These are phyloP conservation scores for Calliopum simillimum DNA, from an alignment of 2,888 invertebrate species.

Conservation along the genomic window DNA sequence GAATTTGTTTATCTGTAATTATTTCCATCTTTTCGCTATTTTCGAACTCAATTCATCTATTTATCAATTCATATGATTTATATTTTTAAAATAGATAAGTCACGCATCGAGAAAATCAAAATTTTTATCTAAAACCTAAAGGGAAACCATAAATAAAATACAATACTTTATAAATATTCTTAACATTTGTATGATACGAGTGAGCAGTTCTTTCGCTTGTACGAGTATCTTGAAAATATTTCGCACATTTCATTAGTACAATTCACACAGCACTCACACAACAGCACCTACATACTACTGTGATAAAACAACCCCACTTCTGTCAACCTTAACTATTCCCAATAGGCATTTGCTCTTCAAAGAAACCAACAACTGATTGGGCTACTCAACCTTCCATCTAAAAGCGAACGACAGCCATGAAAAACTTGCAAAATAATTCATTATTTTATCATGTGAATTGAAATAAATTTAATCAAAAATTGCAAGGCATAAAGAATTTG, in stretches of 20 bases:
- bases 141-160: too few relatives aligned
- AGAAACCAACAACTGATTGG: too few relatives aligned
- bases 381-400: neutral
- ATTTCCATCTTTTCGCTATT: too few relatives aligned
- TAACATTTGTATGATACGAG: too few relatives aligned
- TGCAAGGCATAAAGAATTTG: conserved; percentile 10
- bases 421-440: conserved; percentile 9
- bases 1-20: too few relatives aligned
- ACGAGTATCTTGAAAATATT: conserved; percentile 2
- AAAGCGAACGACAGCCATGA: neutral
- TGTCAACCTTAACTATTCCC: neutral
- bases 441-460: conserved; percentile 22
- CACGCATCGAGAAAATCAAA: too few relatives aligned
- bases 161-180: too few relatives aligned
- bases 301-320: neutral
- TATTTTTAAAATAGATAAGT: too few relatives aligned
- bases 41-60: too few relatives aligned
- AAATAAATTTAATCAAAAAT: conserved; percentile 32
- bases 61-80: too few relatives aligned
- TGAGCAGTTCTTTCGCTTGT: neutral
- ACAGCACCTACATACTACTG: too few relatives aligned
- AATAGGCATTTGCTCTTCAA: neutral
- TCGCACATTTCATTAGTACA: conserved; percentile 25
- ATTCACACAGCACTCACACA: conserved; percentile 8
- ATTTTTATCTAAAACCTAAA: too few relatives aligned